Conservation (phyloP, 53 echinoderm and acorn worm species). For the Pentamera pediparva region DNA sequence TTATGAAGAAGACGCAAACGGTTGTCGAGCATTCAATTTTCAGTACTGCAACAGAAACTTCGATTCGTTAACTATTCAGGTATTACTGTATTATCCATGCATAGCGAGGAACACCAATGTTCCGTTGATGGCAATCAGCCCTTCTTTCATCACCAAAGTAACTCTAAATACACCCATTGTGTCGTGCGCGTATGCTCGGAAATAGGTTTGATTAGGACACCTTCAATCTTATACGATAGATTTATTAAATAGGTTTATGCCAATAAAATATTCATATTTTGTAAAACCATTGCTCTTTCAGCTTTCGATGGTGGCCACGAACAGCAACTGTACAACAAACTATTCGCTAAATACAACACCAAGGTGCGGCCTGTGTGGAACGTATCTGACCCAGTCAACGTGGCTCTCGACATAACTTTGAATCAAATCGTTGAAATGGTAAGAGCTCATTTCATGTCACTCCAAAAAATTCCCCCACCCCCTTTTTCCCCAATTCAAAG, state of each 20-base stretch:
- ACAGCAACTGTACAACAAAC: conserved; percentile 84
- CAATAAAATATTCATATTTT: background rate
- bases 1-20: no score
- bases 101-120: no score
- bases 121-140: no score
- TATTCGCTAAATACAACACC: conserved; percentile 84
- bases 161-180: no score
- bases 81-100: no score
- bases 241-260: background rate
- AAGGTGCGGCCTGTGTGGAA: conserved; percentile 97
- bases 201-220: background rate
- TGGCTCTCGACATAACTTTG: conserved; percentile 65
- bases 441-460: conserved; percentile 10
- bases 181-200: no score
- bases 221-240: background rate
- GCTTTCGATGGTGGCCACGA: conserved; percentile 88
- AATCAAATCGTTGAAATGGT: conserved; percentile 96
- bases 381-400: conserved; percentile 68
- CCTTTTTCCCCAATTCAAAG: background rate
- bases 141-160: no score
- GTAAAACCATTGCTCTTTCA: conserved; percentile 25
- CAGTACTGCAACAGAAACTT: no score
- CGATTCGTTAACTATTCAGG: no score
- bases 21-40: no score
- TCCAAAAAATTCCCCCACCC: no score